A percentile compares a stretch with the other conserved stretches of the same genome.
phyloP scores from a whole-genome alignment of 2,113 vertebrate species.

The Tyrannus savana region DNA sequence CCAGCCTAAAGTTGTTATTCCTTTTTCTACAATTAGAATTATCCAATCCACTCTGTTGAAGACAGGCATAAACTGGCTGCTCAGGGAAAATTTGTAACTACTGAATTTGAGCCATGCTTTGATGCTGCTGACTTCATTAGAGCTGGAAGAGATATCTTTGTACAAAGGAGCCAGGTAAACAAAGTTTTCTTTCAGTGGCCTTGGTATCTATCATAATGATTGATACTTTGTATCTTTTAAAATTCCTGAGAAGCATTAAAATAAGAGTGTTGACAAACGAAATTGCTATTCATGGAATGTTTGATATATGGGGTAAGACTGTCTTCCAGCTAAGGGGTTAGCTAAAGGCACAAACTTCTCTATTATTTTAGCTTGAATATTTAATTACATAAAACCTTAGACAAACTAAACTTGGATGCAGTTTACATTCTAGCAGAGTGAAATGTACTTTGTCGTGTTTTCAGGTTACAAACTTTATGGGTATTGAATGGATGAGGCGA shows the following conservation, averaged over 20 bases:
- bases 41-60: slow-evolving; percentile 91
- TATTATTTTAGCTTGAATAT: not conserved
- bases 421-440: not conserved
- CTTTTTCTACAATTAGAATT: slow-evolving; percentile 79
- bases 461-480: slow-evolving; percentile 95
- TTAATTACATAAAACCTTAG: not conserved
- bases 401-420: not conserved
- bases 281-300: not conserved
- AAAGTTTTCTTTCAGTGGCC: not conserved
- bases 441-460: not conserved
- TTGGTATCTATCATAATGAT: not conserved
- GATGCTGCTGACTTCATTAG: slow-evolving; percentile 98
- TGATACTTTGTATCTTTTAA: not conserved
- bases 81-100: slow-evolving; percentile 97
- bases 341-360: not conserved
- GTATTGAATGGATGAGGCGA: slow-evolving; percentile 97
- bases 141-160: slow-evolving; percentile 95
- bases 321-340: not conserved
- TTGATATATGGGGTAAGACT: not conserved
- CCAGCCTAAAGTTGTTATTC: not conserved
- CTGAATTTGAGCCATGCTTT: slow-evolving; percentile 96
- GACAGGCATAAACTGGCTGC: slow-evolving; percentile 94
- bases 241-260: not conserved
- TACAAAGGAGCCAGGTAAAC: slow-evolving; percentile 95
- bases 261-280: not conserved